Evolutionary conservation across 2,113 vertebrate species (phyloP).

Genomic region (Prunella fulvescens): DNA sequence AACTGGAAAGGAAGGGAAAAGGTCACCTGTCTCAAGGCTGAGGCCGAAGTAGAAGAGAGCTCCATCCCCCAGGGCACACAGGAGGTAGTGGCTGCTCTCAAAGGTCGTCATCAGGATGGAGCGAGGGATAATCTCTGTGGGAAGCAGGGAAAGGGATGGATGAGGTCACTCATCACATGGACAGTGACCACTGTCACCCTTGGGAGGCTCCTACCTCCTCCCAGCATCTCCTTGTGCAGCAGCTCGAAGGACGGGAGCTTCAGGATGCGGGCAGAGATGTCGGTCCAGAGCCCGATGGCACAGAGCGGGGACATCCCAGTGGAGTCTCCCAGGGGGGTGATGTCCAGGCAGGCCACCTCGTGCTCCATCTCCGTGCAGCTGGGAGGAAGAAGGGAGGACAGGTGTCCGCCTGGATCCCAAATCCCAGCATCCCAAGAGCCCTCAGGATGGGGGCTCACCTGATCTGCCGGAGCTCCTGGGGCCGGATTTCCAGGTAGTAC

Average conservation of each 20-base stretch:
- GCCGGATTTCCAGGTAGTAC: slow-evolving; percentile 94
- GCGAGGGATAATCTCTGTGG: slow-evolving; percentile 94
- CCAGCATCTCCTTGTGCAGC: slow-evolving; percentile 98
- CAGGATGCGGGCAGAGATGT: slow-evolving; percentile 94
- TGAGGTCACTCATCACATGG: neutral
- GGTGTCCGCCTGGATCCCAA: neutral
- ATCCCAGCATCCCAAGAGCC: neutral
- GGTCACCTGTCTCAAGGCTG: slow-evolving; percentile 86
- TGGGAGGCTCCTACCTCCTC: slow-evolving; percentile 83
- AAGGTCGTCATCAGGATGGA: slow-evolving; percentile 99
- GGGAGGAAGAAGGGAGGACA: neutral
- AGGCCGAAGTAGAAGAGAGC: slow-evolving; percentile 98
- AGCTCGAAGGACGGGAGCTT: slow-evolving; percentile 92
- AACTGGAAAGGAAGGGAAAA: neutral
- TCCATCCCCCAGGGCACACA: slow-evolving; percentile 96
- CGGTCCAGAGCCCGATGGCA: slow-evolving; percentile 96
- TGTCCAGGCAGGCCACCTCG: slow-evolving; percentile 96
- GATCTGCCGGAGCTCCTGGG: slow-evolving; percentile 93
- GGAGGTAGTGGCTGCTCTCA: slow-evolving; percentile 94
- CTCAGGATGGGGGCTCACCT: slow-evolving; percentile 67
- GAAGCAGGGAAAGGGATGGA: neutral
- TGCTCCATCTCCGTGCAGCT: slow-evolving; percentile 98
- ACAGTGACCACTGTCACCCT: neutral
- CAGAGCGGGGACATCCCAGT: slow-evolving; percentile 87
- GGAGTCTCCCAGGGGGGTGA: slow-evolving; percentile 90